phyloP scores from a whole-genome alignment of 2,797 vertebrate species.

The Pseudocheirus occidentalis region DNA sequence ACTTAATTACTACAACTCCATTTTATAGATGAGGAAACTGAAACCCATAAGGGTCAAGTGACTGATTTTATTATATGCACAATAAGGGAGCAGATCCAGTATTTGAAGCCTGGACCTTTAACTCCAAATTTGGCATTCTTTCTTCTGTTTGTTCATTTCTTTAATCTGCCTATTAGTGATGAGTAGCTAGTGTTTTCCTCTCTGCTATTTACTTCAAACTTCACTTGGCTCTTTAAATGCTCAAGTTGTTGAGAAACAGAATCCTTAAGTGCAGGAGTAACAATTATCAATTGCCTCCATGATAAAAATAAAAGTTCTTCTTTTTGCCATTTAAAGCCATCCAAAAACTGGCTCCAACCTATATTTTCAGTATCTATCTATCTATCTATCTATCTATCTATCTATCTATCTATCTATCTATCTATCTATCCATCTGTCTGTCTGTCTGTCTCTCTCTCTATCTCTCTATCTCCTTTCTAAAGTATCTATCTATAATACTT shows the following conservation, averaged over 20 bases:
- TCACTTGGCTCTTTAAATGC: not conserved
- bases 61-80: no score
- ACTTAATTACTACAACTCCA: not conserved
- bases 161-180: not conserved
- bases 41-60: no score
- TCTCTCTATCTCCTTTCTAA: no score
- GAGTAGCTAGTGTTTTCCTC: not conserved
- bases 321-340: not conserved
- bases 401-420: no score
- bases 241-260: not conserved
- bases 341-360: not conserved
- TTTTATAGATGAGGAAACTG: not conserved
- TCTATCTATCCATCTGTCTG: no score
- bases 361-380: not conserved
- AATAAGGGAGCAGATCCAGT: no score
- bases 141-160: not conserved
- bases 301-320: not conserved
- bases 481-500: no score
- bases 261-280: not conserved
- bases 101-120: not conserved
- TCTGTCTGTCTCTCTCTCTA: no score
- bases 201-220: not conserved
- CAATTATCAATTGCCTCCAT: not conserved
- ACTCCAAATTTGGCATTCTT: not conserved
- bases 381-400: no score